A percentile compares a stretch with the other conserved stretches of the same genome.
These are phyloP conservation scores for Carduelis carduelis DNA, from an alignment of 2,797 vertebrate species.

Conservation along the genomic window DNA sequence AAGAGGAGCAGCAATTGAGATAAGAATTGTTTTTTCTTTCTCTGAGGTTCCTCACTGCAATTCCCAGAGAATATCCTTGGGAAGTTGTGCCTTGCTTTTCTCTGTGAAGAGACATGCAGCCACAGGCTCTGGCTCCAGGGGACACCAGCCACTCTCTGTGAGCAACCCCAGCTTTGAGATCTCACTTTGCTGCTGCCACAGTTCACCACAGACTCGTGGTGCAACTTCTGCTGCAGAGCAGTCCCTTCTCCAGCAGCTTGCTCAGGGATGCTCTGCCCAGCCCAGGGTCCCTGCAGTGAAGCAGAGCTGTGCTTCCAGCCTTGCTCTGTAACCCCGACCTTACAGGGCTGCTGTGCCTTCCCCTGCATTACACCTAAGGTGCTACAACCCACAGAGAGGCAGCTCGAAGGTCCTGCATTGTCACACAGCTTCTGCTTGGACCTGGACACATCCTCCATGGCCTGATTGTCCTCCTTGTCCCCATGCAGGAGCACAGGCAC, in stretches of 20 bases:
- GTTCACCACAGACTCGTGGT: accelerated
- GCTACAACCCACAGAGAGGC: neutral
- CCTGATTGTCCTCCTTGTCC: neutral
- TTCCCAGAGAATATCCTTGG: neutral
- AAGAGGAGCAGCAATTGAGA: neutral
- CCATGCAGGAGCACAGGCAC: accelerated
- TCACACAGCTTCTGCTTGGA: neutral
- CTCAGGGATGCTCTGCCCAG: neutral
- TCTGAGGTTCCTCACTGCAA: neutral
- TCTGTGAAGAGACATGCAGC: neutral
- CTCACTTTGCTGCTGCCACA: neutral
- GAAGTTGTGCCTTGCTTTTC: neutral
- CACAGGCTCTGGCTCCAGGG: neutral
- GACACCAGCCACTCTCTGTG: accelerated
- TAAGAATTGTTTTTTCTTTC: neutral
- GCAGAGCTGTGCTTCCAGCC: neutral
- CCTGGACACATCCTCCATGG: neutral
- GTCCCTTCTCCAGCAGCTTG: neutral
- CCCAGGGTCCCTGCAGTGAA: neutral
- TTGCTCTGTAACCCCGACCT: accelerated
- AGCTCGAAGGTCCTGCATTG: neutral
- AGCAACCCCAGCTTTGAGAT: neutral
- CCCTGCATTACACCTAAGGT: neutral
- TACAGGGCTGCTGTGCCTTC: neutral
- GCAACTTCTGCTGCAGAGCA: neutral